These are phyloP conservation scores for Troides aeacus DNA, from an alignment of 2,888 invertebrate species.

Conservation along the genomic window DNA sequence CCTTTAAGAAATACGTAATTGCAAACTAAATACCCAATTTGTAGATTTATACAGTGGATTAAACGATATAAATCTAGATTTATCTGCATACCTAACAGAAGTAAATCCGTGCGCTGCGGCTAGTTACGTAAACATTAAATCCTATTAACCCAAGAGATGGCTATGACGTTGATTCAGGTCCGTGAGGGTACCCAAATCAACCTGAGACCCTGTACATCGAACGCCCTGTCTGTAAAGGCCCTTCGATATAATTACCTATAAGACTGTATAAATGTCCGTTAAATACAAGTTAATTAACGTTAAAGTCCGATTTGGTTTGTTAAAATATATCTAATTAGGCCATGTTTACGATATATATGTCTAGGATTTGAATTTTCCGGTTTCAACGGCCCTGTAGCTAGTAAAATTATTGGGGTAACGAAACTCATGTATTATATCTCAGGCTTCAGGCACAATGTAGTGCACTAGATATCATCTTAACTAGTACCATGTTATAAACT, in stretches of 20 bases:
- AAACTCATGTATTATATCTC: no score
- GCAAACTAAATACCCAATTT: neutral
- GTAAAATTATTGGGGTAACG: no score
- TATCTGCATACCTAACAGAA: neutral
- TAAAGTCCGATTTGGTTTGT: neutral
- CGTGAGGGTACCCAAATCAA: conserved; percentile 25
- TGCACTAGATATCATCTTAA: no score
- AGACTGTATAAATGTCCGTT: neutral
- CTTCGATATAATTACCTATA: neutral
- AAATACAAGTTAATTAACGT: neutral
- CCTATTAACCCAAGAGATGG: conserved; percentile 24
- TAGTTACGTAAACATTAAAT: conserved; percentile 24
- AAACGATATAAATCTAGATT: neutral
- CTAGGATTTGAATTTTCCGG: no score
- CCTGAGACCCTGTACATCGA: conserved; percentile 16
- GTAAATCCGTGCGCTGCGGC: neutral
- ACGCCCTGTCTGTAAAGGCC: conserved; percentile 11
- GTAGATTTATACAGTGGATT: neutral
- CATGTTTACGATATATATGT: neutral
- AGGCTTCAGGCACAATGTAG: no score
- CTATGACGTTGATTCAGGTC: conserved; percentile 29
- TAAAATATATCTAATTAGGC: neutral
- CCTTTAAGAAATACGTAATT: no score
- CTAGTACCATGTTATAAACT: no score
- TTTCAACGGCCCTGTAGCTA: no score